Percentiles rank a stretch among this genome's conserved stretches.
These are phyloP conservation scores for Holothuria leucospilota DNA, from an alignment of 53 echinoderm and acorn worm species.

Conservation along the genomic window DNA sequence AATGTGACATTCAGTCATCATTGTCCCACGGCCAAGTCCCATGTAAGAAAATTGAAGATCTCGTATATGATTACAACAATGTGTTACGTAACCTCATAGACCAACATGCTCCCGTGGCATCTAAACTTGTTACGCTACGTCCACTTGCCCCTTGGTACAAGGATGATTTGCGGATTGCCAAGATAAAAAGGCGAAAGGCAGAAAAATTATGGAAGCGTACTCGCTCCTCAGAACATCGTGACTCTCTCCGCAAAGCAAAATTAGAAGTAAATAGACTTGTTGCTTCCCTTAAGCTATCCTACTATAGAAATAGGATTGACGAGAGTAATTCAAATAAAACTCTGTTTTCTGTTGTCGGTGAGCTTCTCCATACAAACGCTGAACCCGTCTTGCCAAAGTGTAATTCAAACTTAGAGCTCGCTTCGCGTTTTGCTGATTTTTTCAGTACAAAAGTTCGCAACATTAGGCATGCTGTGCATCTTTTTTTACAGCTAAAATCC, in stretches of 20 bases:
- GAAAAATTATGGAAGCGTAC: neutral
- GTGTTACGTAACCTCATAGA: neutral
- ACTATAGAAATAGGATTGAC: neutral
- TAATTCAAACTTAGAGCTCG: neutral
- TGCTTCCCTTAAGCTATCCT: neutral
- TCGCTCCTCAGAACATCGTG: neutral
- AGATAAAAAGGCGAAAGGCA: neutral
- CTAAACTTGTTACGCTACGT: neutral
- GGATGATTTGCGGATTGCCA: neutral
- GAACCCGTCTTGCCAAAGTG: neutral
- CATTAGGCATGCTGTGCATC: too few relatives aligned
- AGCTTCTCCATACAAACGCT: neutral
- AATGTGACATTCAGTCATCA: neutral
- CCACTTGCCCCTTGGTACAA: neutral
- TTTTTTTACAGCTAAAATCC: too few relatives aligned
- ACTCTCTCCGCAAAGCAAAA: neutral
- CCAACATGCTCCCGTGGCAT: neutral
- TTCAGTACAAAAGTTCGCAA: neutral
- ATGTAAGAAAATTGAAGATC: neutral
- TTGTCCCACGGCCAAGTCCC: neutral
- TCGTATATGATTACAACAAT: neutral
- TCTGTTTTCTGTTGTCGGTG: neutral
- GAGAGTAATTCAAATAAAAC: neutral
- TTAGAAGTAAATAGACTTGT: neutral
- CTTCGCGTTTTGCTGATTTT: neutral